phyloP scores from a whole-genome alignment of 2,113 vertebrate species.

The Poecilia latipinna region DNA sequence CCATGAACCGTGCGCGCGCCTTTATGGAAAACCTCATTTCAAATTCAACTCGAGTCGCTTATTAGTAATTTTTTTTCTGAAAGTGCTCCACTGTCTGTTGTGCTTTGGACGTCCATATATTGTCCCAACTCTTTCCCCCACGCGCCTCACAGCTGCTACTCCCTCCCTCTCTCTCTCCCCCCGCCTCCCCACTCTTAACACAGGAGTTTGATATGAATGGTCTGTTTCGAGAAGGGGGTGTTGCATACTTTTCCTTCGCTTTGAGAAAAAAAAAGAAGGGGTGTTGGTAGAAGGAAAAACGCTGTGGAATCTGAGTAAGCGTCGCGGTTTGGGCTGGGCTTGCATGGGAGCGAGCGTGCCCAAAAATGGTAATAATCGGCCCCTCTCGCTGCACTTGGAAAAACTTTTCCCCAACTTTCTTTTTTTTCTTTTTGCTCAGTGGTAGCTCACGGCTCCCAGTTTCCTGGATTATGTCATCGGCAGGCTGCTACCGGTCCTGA shows the following conservation, averaged over 20 bases:
- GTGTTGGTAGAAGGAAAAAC: conserved; percentile 53
- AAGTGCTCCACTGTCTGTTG: not conserved
- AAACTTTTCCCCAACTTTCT: conserved; percentile 69
- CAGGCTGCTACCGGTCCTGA: conserved; percentile 70
- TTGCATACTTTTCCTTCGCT: conserved; percentile 57
- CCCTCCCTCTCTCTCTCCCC: not conserved
- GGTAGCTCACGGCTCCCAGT: conserved; percentile 62
- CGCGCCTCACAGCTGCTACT: conserved; percentile 39
- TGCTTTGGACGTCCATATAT: not conserved
- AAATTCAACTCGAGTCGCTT: no score
- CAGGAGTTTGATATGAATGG: conserved; percentile 46
- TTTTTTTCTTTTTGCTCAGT: conserved; percentile 39
- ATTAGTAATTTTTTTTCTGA: not conserved
- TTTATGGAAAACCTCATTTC: not conserved
- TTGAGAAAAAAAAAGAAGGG: conserved; percentile 22
- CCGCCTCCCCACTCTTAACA: not conserved
- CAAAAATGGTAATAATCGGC: conserved; percentile 87
- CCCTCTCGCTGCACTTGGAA: conserved; percentile 81
- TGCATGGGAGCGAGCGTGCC: conserved; percentile 81
- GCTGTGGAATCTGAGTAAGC: conserved; percentile 78
- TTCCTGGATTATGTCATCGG: conserved; percentile 81
- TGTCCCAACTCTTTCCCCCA: conserved; percentile 24
- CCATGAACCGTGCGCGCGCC: not conserved
- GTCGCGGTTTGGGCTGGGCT: conserved; percentile 83
- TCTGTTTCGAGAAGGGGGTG: conserved; percentile 47